Base-by-base conservation (phyloP, 1,140 invertebrate genomes). In the Drosophila kepulauana region DNA sequence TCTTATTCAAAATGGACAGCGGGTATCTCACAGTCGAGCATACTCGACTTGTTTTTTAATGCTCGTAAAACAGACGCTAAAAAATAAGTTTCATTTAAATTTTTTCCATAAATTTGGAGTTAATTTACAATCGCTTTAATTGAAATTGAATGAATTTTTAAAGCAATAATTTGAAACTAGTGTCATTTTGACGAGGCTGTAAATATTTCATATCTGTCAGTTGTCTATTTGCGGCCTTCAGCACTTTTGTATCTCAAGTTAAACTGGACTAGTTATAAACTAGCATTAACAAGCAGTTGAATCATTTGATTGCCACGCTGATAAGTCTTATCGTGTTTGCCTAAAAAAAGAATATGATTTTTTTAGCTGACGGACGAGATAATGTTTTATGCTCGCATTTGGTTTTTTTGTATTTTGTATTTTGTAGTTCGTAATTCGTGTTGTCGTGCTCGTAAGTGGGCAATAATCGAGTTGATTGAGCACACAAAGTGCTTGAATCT, bases 241-340 rank as follows among this genome's bases (percentile, higher is more conserved):
- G 20, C 20, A 25, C 20, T 25, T 6, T 5, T 33, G 41, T 70
- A 28, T 35, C 15, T 13, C 28, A 51, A 63, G 10, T 35, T 28
- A 49, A 11, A 65, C 10, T 6, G 13, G 30, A 43, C 20, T 38
- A 72, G 33, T 16, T 51, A 58, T 58, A 43, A 57, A 57, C 61
- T 41, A 58, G 11, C 16, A 43, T 43, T 69, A 20, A 11, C 15
- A 33, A 25, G 3, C 30, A 57, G 11, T 46, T 73, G 48, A 67
- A n/a, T 67, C 45, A 68, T 8, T 54, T 43, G 45, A 54, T 51
- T 67, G 63, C 35, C 8, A 1, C 2, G 35, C 38, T 10, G 64
- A 73, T 68, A 61, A 61, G 28, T n/a, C 33, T 41, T 51, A 72
- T 49, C 63, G 52, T 35, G 15, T 33, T 63, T 35, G 48, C 28